Base-by-base conservation (phyloP, 2,797 vertebrate species). In the Coracias cyanogaster region DNA sequence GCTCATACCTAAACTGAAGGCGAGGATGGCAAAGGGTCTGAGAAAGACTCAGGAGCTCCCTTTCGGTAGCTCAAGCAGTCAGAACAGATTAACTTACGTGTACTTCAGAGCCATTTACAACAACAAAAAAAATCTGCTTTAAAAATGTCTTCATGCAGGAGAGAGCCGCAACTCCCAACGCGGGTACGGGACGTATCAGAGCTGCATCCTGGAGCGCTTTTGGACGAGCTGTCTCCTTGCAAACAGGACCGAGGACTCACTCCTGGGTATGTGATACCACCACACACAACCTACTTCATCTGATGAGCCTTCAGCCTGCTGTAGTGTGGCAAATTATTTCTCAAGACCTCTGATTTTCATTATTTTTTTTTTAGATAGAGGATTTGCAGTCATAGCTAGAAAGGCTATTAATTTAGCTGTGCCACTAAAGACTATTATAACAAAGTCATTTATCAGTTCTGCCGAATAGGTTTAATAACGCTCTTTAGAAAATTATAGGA, bases 381-480 rank as follows among this genome's bases (percentile, higher is more conserved):
- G 66, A 83, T 80, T 96, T 89, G 89, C 82, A 95, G 55, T 90
- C 73, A 35, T 26, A 55, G 82, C 86, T 82, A 45, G 84, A 65
- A 95, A 90, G 55, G 79, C 73, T 64, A 84, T 96, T 96, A 89
- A 94, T 93, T 93, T 58, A 94, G 80, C 83, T 33, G 82, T 76
- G 85, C 80, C 69, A 82, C 84, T 72, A 72, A 86, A 88, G 89
- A 84, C 84, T 78, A 52, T 62, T 95, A 65, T 28, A 93, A 84
- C 89, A 79, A 93, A 95, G 73, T 33, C 46, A 57, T 89, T 92
- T 91, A 94, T 95, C 90, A 77, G 92, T 64, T 71, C 93, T 96
- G 93, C 93, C 89, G 92, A 91, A 89, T 48, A 58, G 81, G 48
- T 90, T 94, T 89, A 92, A 97, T 86, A 62, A 69, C 0, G 25